A percentile compares a stretch with the other conserved stretches of the same genome.
phyloP scores from a whole-genome alignment of 2,888 invertebrate species.

The Caenorhabditis panamensis region DNA sequence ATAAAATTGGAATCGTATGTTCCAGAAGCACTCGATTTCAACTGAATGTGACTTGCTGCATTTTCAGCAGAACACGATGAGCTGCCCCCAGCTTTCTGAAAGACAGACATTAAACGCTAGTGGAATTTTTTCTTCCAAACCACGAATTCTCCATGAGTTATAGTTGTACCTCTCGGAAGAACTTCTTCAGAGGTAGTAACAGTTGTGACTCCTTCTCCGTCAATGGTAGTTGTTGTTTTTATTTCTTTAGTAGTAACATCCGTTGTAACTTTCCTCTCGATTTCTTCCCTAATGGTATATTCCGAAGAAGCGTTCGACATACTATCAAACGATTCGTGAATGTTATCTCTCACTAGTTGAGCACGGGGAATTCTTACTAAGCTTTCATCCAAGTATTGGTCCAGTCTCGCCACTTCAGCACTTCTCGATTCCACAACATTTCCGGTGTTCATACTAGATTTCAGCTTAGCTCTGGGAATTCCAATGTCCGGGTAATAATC shows the following conservation, averaged over 20 bases:
- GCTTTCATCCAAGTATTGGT: constrained; percentile 74
- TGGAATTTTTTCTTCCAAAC: too few species aligned
- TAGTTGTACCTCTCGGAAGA: constrained; percentile 54
- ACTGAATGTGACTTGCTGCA: constrained; percentile 22
- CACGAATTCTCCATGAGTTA: constrained; percentile 36
- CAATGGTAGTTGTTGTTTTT: constrained; percentile 77
- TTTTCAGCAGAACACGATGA: constrained; percentile 27
- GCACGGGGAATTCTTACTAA: constrained; percentile 79
- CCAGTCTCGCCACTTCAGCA: constrained; percentile 75
- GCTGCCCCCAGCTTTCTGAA: constrained; percentile 29
- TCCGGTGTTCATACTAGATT: constrained; percentile 51
- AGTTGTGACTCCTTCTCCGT: constrained; percentile 72
- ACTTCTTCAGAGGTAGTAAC: constrained; percentile 64
- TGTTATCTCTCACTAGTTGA: constrained; percentile 68
- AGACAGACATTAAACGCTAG: not conserved
- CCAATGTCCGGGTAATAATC: constrained; percentile 80
- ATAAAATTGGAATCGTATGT: not conserved
- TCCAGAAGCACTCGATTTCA: not conserved
- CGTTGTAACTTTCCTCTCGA: constrained; percentile 79
- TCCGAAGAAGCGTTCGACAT: constrained; percentile 76
- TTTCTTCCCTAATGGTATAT: constrained; percentile 80
- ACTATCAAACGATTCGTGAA: constrained; percentile 70
- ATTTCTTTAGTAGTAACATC: constrained; percentile 80
- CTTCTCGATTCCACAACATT: constrained; percentile 21
- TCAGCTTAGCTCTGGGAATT: constrained; percentile 81